Base-by-base conservation (phyloP, 2,888 invertebrate species). In the Rotaria macrura region DNA sequence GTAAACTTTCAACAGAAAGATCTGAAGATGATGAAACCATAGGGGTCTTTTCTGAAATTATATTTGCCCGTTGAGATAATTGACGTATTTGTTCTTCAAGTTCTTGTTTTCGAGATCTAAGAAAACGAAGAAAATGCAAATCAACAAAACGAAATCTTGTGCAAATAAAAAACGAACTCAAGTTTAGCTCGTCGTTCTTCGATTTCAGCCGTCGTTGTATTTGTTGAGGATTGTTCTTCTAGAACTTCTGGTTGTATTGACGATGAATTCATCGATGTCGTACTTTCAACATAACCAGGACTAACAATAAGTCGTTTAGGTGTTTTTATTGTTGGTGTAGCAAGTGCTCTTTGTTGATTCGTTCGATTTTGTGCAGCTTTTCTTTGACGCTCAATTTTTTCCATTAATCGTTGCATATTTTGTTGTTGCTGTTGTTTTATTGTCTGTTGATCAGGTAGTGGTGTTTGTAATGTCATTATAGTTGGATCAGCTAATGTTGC, bases 401-500 rank as follows among this genome's bases (percentile, higher is more conserved):
- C 43, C 79, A 79, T 79, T 40, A 79, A 43, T 43, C 79, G 79
- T n/a, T 43, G 40, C 20, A 79, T 79, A 43, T 79, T 79, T 43
- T 79, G 79, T 14, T 79, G 65, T 65, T 65, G 65, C 10, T n/a
- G 65, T 9, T 65, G 79, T 43, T 43, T 43, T 12, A n/a, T n/a
- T 9, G 1, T 0, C n/a, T 23, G 79, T n/a, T 43, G 40, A 14
- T 43, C 40, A 2, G 43, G 43, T n/a, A 79, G 25, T 43, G 79
- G 79, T n/a, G 79, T 79, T 79, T 79, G 79, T 79, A 79, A 43
- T 43, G 79, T 79, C 25, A 43, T 43, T 79, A 79, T 20, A n/a
- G 79, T 79, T 79, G 79, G 79, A 79, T 79, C 79, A 43, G 79
- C 79, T n/a, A 79, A n/a, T 40, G 79, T 79, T 40, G 79, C 79